These are phyloP conservation scores for Aradus depressus DNA, from an alignment of 2,888 invertebrate species.

Conservation along the genomic window DNA sequence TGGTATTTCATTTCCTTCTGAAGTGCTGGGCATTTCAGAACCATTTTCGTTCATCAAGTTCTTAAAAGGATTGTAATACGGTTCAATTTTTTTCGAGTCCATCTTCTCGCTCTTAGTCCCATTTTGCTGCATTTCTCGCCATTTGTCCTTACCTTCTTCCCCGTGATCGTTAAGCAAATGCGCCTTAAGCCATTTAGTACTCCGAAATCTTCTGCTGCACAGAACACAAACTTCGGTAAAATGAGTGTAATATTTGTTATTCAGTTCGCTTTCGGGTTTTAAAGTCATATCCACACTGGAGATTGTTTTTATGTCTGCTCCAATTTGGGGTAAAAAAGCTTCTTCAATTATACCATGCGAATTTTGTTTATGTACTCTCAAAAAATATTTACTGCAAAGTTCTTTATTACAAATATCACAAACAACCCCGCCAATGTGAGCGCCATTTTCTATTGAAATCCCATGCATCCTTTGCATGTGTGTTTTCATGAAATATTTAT, in stretches of 20 bases:
- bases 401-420: constrained; percentile 98
- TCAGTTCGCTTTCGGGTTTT: constrained; percentile 46
- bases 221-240: constrained; percentile 70
- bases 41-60: constrained; percentile 14
- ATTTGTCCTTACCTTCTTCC: constrained; percentile 49
- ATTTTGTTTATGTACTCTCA: constrained; percentile 94
- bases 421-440: constrained; percentile 84
- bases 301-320: constrained; percentile 24
- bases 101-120: constrained; percentile 16
- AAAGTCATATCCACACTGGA: constrained; percentile 32
- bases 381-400: constrained; percentile 93
- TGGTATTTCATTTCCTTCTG: constrained; percentile 18
- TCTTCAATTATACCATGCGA: constrained; percentile 93
- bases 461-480: constrained; percentile 99
- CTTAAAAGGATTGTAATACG: constrained; percentile 5
- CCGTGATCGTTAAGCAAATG: constrained; percentile 82
- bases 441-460: constrained; percentile 83
- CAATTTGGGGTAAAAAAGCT: constrained; percentile 39
- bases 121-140: constrained; percentile 44
- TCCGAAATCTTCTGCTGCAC: constrained; percentile 77
- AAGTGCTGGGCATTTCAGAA: constrained; percentile 23
- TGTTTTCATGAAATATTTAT: constrained; percentile 99
- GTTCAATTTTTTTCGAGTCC: constrained; percentile 25
- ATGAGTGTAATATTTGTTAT: constrained; percentile 52
- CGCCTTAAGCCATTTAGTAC: constrained; percentile 76